Conservation (phyloP, 2,888 invertebrate genomes). For the Imbricaverruca yamaguchii region DNA sequence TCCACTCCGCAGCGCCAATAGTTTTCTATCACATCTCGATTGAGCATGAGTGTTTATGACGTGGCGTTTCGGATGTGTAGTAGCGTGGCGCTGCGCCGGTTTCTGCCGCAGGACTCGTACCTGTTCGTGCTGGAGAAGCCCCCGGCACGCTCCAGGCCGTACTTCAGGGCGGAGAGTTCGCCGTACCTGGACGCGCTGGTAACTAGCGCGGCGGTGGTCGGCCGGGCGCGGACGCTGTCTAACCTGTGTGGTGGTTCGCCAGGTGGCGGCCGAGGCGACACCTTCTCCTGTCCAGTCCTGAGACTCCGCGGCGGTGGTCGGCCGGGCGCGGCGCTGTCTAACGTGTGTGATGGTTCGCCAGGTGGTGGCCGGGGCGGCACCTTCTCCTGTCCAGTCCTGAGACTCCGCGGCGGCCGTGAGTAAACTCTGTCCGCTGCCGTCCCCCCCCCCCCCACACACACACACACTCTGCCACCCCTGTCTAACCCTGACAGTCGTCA, state of each 20-base stretch:
- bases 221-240: not conserved
- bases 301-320: not conserved
- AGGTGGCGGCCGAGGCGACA: no score
- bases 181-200: slow-evolving; percentile 4
- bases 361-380: no score
- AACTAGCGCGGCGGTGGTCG: not conserved
- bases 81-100: no score
- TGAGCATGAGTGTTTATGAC: no score
- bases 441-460: no score
- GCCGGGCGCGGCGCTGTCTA: not conserved
- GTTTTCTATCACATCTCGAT: no score
- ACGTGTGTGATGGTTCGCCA: no score
- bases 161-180: slow-evolving; percentile 26
- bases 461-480: no score
- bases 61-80: no score
- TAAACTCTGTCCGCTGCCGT: not conserved
- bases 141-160: slow-evolving; percentile 36
- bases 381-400: not conserved
- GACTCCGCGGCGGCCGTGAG: not conserved
- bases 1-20: no score
- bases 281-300: not conserved
- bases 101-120: slow-evolving; percentile 36
- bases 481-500: no score
- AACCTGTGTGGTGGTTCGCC: not conserved
- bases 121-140: slow-evolving; percentile 38